Percentiles rank a stretch among this genome's conserved stretches.
Evolutionary conservation across 2,797 vertebrate genomes (phyloP).

Genomic region (Okamejei kenojei): DNA sequence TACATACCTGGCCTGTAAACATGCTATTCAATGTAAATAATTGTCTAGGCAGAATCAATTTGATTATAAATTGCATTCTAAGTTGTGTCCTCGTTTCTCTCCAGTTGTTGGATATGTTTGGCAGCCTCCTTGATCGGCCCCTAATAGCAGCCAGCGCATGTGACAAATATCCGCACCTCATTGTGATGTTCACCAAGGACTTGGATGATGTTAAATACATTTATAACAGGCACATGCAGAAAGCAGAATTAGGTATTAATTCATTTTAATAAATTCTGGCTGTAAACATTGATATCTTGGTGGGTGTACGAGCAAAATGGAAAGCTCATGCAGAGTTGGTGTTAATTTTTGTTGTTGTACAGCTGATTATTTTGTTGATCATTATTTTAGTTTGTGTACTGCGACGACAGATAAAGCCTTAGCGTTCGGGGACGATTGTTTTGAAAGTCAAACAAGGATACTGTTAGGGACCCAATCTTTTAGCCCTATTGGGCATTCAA

Average conservation of each 20-base stretch:
- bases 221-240: slow-evolving; percentile 56
- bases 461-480: too few relatives aligned
- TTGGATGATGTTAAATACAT: slow-evolving; percentile 69
- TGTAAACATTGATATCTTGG: neutral
- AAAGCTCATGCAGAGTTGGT: too few relatives aligned
- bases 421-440: too few relatives aligned
- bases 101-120: slow-evolving; percentile 80
- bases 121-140: slow-evolving; percentile 70
- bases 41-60: neutral
- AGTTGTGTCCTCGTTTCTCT: neutral
- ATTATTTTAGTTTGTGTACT: too few relatives aligned
- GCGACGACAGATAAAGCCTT: too few relatives aligned
- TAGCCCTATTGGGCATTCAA: too few relatives aligned
- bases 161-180: slow-evolving; percentile 60
- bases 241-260: slow-evolving; percentile 61
- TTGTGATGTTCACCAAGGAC: slow-evolving; percentile 68
- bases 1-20: too few relatives aligned
- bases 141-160: slow-evolving; percentile 59
- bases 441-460: too few relatives aligned
- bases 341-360: too few relatives aligned
- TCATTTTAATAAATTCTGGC: slow-evolving; percentile 37
- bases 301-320: too few relatives aligned
- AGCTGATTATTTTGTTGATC: too few relatives aligned
- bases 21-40: neutral
- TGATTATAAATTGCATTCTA: neutral